Base-by-base conservation (phyloP, 2,888 invertebrate species). In the Drosophila suboccidentalis region DNA sequence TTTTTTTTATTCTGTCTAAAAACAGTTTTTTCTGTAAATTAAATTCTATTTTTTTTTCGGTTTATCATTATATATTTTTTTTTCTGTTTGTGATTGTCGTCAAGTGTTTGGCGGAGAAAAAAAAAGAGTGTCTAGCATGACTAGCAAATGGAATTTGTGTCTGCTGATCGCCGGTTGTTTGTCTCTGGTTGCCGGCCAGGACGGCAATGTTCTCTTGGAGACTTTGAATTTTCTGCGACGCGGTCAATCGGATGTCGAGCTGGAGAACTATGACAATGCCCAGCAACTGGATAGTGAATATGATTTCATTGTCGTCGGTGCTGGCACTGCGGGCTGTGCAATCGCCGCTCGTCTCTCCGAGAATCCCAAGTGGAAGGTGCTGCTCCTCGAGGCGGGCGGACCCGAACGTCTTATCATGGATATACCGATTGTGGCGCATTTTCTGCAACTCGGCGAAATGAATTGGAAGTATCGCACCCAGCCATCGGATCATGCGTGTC, bases 391-490 rank as follows among this genome's bases (percentile, higher is more conserved):
- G 93, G 97, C 96, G 2, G 97, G 97, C 63, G 92, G 92, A 17
- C 94, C 94, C 9, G 96, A 97, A 92, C 95, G 95, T 85, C 94
- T 94, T 59, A 82, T 96, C 10, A 96, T 96, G 96, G 96, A 96
- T 88, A 94, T 96, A 32, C 96, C 96, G 0, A 92, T 96, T n/a
- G 89, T 96, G 3, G 96, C 95, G 3, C 95, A 95, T 89, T 95
- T 95, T 80, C 92, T 96, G 8, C 97, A 97, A 87, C 94, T 96
- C 80, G 92, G 92, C 60, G 93, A 94, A 44, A 94, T 96, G 47
- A 97, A 97, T 90, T 97, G 97, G 97, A 95, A 94, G 75, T 97
- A 97, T 91, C 95, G 95, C 89, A 97, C 97, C 0, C 95, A 96
- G 90, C 95, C 97, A 0, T 96, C 96, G 13, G 93, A 94, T 46